Evolutionary conservation across 2,797 vertebrate species (phyloP).

Genomic region (Urophycis tenuis): DNA sequence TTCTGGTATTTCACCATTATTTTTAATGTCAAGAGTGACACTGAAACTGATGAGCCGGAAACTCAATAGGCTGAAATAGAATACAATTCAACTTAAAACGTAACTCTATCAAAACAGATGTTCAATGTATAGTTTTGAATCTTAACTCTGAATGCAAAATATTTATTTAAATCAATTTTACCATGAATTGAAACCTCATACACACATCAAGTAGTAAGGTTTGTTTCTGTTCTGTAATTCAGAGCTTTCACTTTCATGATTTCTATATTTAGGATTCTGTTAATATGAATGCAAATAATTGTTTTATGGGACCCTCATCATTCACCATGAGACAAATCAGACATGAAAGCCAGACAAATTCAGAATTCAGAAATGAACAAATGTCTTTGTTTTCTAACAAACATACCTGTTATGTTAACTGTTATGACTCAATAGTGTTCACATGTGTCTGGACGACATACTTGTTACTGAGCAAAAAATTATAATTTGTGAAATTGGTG

Average conservation of each 20-base stretch:
- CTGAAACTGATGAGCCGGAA: not conserved
- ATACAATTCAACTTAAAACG: not conserved
- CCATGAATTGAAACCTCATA: not conserved
- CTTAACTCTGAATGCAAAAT: too few relatives aligned
- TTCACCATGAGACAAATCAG: too few relatives aligned
- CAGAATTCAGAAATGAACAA: too few relatives aligned
- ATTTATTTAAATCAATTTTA: too few relatives aligned
- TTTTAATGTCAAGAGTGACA: not conserved
- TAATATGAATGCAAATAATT: too few relatives aligned
- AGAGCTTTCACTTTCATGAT: not conserved
- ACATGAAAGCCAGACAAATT: too few relatives aligned
- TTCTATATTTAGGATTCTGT: not conserved
- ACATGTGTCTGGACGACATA: too few relatives aligned
- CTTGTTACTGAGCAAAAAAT: too few relatives aligned
- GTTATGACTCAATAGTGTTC: too few relatives aligned
- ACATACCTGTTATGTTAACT: not conserved
- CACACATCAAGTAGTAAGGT: not conserved
- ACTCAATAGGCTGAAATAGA: not conserved
- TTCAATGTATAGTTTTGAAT: too few relatives aligned
- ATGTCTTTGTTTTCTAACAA: not conserved
- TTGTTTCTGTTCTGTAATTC: not conserved
- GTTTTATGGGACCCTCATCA: not conserved
- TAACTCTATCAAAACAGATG: too few relatives aligned
- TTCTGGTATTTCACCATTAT: not conserved
- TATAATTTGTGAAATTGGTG: too few relatives aligned